Evolutionary conservation across 1,140 invertebrate species (phyloP).

Genomic region (Drosophila littoralis): DNA sequence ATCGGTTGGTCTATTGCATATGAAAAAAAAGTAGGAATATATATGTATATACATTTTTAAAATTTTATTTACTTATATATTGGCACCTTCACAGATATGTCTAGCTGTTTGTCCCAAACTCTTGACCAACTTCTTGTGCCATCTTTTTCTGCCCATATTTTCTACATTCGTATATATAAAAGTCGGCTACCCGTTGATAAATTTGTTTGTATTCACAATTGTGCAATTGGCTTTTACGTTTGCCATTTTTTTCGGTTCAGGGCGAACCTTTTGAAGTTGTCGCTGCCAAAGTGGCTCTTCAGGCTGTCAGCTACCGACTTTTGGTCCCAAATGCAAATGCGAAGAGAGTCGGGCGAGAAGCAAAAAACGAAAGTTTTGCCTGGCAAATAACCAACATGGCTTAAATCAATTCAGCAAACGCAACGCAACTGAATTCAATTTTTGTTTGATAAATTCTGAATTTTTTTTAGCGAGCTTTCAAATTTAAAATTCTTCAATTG

Average conservation of each 20-base stretch:
- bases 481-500: slow-evolving; percentile 62
- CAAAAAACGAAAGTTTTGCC: slow-evolving; percentile 49
- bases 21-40: too few species aligned
- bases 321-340: slow-evolving; percentile 63
- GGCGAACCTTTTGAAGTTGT: slow-evolving; percentile 69
- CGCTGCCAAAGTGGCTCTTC: slow-evolving; percentile 46
- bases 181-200: slow-evolving; percentile 19
- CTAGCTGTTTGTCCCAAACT: not conserved
- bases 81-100: not conserved
- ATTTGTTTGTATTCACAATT: slow-evolving; percentile 29
- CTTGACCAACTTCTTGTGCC: not conserved
- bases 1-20: too few species aligned
- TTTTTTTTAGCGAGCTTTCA: slow-evolving; percentile 31
- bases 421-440: slow-evolving; percentile 51
- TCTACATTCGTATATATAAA: not conserved
- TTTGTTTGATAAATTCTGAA: slow-evolving; percentile 14
- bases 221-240: slow-evolving; percentile 49
- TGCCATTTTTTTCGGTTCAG: slow-evolving; percentile 52
- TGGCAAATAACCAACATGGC: slow-evolving; percentile 56
- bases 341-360: slow-evolving; percentile 8
- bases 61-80: not conserved
- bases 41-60: not conserved
- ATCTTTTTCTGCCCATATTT: not conserved
- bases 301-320: slow-evolving; percentile 15
- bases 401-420: slow-evolving; percentile 71